Evolutionary conservation across 2,888 invertebrate species (phyloP), one percentile per base, ranked within the genome.

Genomic region (Phengaris alcon): DNA sequence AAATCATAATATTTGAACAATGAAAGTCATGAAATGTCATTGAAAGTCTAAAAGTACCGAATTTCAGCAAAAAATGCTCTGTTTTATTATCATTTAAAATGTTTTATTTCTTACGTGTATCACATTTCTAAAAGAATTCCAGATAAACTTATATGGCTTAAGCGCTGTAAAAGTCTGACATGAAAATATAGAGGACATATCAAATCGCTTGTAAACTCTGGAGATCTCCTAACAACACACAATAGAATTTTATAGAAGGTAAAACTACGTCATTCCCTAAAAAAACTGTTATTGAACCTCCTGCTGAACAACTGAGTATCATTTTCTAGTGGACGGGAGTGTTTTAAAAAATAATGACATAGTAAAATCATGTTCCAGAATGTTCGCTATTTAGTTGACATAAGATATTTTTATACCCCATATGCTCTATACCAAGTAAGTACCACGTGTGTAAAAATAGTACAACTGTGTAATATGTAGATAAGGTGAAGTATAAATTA

Each of bases 181-280:
- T 78, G 77, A 78, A 77, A 77, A 79, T 79, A 78, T 77, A 78
- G 77, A 74, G 75, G 73, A 74, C 78, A 68, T 75, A 80, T 78
- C 77, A 79, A 77, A 79, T 79, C 76, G 77, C 76, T 75, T 80
- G 77, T 77, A 77, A 79, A 77, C 76, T 78, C 76, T 75, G 75
- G 76, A 77, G 76, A 77, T 75, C 75, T 74, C 74, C 77, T 78
- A 78, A 78, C 79, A 80, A 77, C 76, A 75, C 77, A 77, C 78
- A 79, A 78, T 79, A 77, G 77, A 79, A 80, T 78, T 79, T 79
- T 77, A 80, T 80, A 78, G 76, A 74, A 76, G 76, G 78, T 78
- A 80, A 78, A 78, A 78, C 69, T 77, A 75, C 76, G 75, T 76
- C 74, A 76, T 77, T 75, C 76, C 57, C 69, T 22, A 15, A 69